Evolutionary conservation across 2,113 vertebrate species (phyloP), one percentile per base, ranked within the genome.

Genomic region (Sialia sialis): DNA sequence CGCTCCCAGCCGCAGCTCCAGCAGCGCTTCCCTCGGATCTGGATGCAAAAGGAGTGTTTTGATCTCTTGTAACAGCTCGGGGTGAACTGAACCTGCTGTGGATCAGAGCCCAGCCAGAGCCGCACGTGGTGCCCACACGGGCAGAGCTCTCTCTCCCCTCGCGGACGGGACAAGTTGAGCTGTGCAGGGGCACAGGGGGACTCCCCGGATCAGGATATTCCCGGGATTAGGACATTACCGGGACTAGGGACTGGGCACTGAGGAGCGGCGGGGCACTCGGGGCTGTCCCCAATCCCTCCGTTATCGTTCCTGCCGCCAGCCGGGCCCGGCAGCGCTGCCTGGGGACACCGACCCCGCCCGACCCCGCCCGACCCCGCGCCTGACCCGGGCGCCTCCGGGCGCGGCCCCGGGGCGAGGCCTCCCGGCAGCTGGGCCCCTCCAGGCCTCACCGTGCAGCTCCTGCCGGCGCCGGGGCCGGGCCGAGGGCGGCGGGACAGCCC

Each of bases 21-120:
- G 41, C 17, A 7, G 10, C 0, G 55, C 44, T 26, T 7, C 7
- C 8, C 55, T 8, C 0, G 36, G 6, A 0, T 8, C 29, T 1
- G 12, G 20, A 7, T 1, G 15, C 44, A 10, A 72, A 41, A 3
- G 60, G 77, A 23, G 21, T 1, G 7, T 7, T 60, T 51, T 25
- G 8, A 7, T 6, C 63, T 18, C 43, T 16, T 2, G 9, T 1
- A 11, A 13, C 6, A 14, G 55, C 49, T 49, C 49, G 22, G 3
- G 1, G 15, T 4, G 74, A 51, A 20, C 16, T 2, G 11, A 70
- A 25, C 36, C 29, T 1, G 19, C 27, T 14, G 8, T 0, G 69
- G 58, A 3, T 4, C 46, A 16, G 56, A 54, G 20, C 7, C 1
- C 26, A 27, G 49, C 14, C 49, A 26, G 14, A 27, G 25, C 48